Base-by-base conservation (phyloP, 1,140 invertebrate species). In the Cephus cinctus region DNA sequence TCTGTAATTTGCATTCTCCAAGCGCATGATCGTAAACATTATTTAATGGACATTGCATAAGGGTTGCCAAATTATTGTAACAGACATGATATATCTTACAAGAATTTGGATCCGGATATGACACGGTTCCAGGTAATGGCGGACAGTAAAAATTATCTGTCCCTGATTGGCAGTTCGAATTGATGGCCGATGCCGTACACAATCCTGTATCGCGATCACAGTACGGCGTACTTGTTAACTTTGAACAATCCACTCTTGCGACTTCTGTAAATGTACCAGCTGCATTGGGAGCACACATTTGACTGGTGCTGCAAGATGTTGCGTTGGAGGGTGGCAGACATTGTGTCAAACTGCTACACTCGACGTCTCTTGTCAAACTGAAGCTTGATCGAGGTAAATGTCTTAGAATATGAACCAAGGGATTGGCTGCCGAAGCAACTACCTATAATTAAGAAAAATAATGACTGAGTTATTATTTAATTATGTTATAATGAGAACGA, bases 11-110 rank as follows among this genome's bases (percentile, higher is more conserved):
- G 21, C 39, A 41, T 4, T 14, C 20, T 4, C 21, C 21, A 11
- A 18, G 18, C 4, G 2, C 18, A 20, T 41, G 39, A 14, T 41
- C 39, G 11, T 41, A 41, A 20, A 41, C 21, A 20, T 41, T 41
- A 8, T 23, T 41, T 20, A 19, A 19, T 2, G 39, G 39, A 41
- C 39, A 41, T 6, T 15, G n/a, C 11, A 41, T 22, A 9, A 20
- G 12, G 9, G 39, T 41, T 2, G 6, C 39, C 6, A 9, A 12
- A 5, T 20, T 20, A 20, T 8, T 20, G 2, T 11, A n/a, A 20
- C 39, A 41, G 39, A 18, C 12, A 20, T 41, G 39, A 11, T 18
- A 41, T 14, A 6, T 15, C 2, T 5, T 6, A 20, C 39, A 41
- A 14, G 12, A n/a, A 14, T 8, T 2, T 9, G 39, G 39, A 14